Evolutionary conservation across 1,140 invertebrate species (phyloP).

Genomic region (Akabosia matsudoensis): DNA sequence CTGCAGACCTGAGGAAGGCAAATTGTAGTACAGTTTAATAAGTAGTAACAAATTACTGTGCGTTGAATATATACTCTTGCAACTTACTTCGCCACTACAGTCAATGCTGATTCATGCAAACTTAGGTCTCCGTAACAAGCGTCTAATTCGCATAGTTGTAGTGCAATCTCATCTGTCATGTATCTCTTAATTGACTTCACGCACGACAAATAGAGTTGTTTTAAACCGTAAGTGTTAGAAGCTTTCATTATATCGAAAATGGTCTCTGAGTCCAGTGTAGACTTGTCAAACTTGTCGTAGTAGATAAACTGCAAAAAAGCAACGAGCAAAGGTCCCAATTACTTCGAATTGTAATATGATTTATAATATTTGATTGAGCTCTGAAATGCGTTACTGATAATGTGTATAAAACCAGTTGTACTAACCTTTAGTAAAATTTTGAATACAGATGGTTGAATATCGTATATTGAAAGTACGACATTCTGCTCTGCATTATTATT

Average conservation of each 20-base stretch:
- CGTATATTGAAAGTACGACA: background rate
- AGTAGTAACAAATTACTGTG: background rate
- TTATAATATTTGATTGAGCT: too few relatives aligned
- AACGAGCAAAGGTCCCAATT: background rate
- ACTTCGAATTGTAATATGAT: background rate
- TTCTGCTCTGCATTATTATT: background rate
- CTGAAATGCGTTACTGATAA: too few relatives aligned
- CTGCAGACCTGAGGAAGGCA: too few relatives aligned
- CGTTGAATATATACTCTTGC: background rate
- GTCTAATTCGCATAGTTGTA: constrained; percentile 1
- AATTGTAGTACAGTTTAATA: too few relatives aligned
- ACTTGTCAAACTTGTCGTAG: background rate
- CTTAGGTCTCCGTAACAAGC: background rate
- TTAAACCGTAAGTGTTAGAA: background rate
- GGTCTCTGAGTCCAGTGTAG: background rate
- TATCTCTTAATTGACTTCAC: background rate
- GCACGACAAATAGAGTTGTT: background rate
- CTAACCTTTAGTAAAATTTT: background rate
- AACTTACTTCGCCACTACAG: background rate
- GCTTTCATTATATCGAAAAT: background rate
- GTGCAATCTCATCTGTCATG: background rate
- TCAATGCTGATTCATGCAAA: background rate
- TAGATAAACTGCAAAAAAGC: constrained; percentile 16
- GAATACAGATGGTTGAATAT: background rate
- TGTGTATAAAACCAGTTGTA: background rate